Base-by-base conservation (phyloP, 2,113 vertebrate species). In the Scopus umbretta region DNA sequence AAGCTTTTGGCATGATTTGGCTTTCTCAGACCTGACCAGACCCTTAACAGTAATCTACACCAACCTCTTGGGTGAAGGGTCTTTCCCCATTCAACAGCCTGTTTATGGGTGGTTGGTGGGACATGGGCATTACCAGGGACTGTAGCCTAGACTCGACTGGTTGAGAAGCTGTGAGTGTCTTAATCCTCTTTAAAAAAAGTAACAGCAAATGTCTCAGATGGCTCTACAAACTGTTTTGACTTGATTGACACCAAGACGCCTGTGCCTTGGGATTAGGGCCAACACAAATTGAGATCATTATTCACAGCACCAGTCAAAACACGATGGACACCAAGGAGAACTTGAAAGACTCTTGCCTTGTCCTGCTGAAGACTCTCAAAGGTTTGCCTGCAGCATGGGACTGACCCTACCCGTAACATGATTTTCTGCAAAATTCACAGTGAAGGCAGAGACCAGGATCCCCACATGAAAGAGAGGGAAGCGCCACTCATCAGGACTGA, bases 111-210 rank as follows among this genome's bases (percentile, higher is more conserved):
- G 79, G 43, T 79, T 45, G 65, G 47, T 80, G 82, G 42, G 13
- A 7, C 45, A 25, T 18, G 22, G 81, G 50, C 26, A 56, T 79
- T 79, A 87, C 22, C 20, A 76, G 62, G 52, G n/a, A 20, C 45
- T 45, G 30, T 76, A 45, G 42, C 68, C 63, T 70, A 36, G 67
- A 27, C 56, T 26, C 79, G 88, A 34, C 10, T 52, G 61, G 26
- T 38, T 81, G 79, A 94, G 66, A 94, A 92, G 53, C 62, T 76
- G 45, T 16, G 18, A 75, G 53, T 62, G 36, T 61, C 81, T 88
- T 68, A 82, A 93, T 85, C 42, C 47, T 74, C 84, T 87, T 85
- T 7, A 50, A 84, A 86, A 56, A 85, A 94, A 76, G 36, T 58
- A 80, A 43, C 40, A 70, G 53, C 45, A 86, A 83, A 62, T 86